These are phyloP conservation scores for Dermatemys mawii DNA, from an alignment of 2,113 vertebrate genomes.

Conservation along the genomic window DNA sequence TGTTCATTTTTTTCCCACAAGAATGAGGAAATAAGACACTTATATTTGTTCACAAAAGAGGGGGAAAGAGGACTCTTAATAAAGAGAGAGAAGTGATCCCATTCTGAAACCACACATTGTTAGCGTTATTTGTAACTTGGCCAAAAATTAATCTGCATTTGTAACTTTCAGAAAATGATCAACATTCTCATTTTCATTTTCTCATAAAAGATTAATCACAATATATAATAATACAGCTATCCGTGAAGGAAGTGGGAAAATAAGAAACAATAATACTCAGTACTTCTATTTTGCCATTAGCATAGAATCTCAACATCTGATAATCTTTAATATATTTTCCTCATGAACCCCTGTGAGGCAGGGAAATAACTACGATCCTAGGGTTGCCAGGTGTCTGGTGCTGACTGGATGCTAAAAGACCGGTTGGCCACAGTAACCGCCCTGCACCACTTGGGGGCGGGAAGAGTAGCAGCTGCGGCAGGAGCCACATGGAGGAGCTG, in stretches of 20 bases:
- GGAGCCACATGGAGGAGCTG: no score
- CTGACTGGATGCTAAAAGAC: no score
- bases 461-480: no score
- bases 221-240: background rate
- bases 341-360: background rate
- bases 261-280: background rate
- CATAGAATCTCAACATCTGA: background rate
- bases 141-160: slow-evolving; percentile 22
- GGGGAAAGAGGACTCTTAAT: slow-evolving; percentile 59
- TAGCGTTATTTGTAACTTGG: background rate
- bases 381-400: no score
- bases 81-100: slow-evolving; percentile 29
- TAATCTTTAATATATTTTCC: background rate
- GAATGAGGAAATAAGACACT: slow-evolving; percentile 36
- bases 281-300: background rate
- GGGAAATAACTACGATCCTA: background rate
- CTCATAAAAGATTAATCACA: background rate
- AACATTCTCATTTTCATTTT: slow-evolving; percentile 32
- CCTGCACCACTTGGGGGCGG: no score
- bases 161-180: background rate
- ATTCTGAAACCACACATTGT: background rate
- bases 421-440: no score
- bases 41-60: slow-evolving; percentile 45
- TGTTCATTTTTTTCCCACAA: slow-evolving; percentile 62
- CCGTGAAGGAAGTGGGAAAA: background rate